Percentiles rank a stretch among this genome's conserved stretches.
These are phyloP conservation scores for Setophaga kirtlandii DNA, from an alignment of 2,113 vertebrate species.

Conservation along the genomic window DNA sequence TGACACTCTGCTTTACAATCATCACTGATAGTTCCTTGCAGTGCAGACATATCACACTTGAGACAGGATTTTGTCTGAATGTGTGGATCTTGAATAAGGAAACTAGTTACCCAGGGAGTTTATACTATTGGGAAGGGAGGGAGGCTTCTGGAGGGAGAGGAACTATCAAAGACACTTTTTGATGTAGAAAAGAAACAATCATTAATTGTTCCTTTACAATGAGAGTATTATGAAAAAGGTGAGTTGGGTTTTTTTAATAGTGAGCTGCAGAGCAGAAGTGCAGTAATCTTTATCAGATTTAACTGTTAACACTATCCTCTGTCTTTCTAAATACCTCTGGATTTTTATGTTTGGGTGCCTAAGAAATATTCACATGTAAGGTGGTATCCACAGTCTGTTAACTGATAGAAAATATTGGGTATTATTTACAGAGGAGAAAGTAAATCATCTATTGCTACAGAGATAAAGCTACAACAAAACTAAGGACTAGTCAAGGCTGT, in stretches of 20 bases:
- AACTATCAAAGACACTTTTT: not conserved
- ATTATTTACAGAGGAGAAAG: not conserved
- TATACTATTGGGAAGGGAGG: not conserved
- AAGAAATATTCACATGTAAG: not conserved
- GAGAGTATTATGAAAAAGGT: not conserved
- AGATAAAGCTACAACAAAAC: not conserved
- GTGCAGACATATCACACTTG: not conserved
- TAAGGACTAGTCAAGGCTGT: not conserved
- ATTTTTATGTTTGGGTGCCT: not conserved
- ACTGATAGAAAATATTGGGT: not conserved
- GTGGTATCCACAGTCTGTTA: not conserved
- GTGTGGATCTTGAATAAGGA: not conserved
- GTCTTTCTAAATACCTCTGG: not conserved
- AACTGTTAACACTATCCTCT: not conserved
- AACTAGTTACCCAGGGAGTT: not conserved
- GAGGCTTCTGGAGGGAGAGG: not conserved
- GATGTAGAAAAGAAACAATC: not conserved
- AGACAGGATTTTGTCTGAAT: not conserved
- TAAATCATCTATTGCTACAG: not conserved
- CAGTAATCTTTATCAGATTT: not conserved
- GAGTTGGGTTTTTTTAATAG: not conserved
- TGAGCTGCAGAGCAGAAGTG: not conserved
- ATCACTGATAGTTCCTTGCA: not conserved
- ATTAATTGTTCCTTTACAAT: not conserved
- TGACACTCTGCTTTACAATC: not conserved